Evolutionary conservation across 1,140 invertebrate species (phyloP), one percentile per base, ranked within the genome.

Genomic region (Centruroides vittatus): DNA sequence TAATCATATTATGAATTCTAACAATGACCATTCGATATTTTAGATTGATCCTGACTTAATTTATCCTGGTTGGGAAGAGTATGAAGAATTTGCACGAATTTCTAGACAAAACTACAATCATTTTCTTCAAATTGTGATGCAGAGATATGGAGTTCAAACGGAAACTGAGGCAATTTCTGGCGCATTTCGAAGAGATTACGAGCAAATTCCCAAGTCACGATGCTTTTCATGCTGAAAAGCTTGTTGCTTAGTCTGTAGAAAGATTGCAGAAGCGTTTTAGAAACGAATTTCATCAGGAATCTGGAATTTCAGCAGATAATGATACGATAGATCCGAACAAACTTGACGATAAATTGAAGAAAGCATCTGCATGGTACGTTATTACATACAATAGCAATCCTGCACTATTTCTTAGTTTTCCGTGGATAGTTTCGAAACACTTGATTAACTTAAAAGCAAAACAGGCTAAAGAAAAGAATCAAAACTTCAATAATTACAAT

Each of bases 141-240:
- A 55, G 51, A 64, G 54, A 11, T 64, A 64, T 23, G 59, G 59
- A 4, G 58, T 64, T 10, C 50, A 61, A 34, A 49, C 61, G 35
- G 62, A 64, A 48, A 51, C 59, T 10, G 62, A 64, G 47, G 62
- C 52, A 11, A 56, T 64, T 49, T 61, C 62, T 35, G 51, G 57
- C 11, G 55, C 55, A 10, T 64, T 61, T 34, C 57, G 50, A 7
- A 55, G 55, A 7, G n/a, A 61, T 4, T 56, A 61, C 59, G n/a
- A n/a, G 59, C 35, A 47, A 58, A 5, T 54, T 58, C 35, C n/a
- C 54, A 64, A 51, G 62, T 61, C 13, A 46, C 41, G n/a, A 54
- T 46, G 11, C 59, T 61, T 35, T 55, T 64, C 3, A n/a, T n/a
- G n/a, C n/a, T n/a, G 62, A 64, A 58, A 58, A 58, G 46, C 47